These are phyloP conservation scores for Drosophila nasuta DNA, from an alignment of 1,140 invertebrate genomes.

Conservation along the genomic window DNA sequence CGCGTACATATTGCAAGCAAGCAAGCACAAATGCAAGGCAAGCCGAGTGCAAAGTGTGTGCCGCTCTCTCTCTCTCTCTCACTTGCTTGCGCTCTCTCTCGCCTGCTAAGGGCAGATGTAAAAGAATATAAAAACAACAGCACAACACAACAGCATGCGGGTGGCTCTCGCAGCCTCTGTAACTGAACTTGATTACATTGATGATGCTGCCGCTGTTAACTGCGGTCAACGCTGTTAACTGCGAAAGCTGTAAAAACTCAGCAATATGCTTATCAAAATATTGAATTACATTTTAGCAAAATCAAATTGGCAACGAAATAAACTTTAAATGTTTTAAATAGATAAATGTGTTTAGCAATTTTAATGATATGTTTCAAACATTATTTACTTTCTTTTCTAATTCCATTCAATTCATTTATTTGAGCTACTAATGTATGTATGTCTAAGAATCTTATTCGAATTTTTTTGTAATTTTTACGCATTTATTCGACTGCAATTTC, in stretches of 20 bases:
- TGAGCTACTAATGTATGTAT: too few species aligned
- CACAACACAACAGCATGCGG: slow-evolving; percentile 24
- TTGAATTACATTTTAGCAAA: too few species aligned
- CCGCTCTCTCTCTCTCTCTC: slow-evolving; percentile 10
- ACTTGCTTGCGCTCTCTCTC: not conserved
- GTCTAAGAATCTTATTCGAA: too few species aligned
- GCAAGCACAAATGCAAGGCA: not conserved
- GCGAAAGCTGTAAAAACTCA: not conserved
- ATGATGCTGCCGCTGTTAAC: slow-evolving; percentile 33
- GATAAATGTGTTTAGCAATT: too few species aligned
- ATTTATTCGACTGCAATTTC: not conserved
- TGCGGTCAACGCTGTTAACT: slow-evolving; percentile 27
- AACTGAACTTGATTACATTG: slow-evolving; percentile 37
- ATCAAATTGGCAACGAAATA: too few species aligned
- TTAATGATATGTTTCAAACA: too few species aligned
- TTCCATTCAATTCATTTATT: too few species aligned
- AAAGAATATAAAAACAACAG: not conserved
- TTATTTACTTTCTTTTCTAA: too few species aligned
- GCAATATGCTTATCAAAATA: not conserved
- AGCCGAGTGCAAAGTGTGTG: slow-evolving; percentile 4
- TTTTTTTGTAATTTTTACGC: not conserved
- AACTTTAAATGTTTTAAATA: too few species aligned
- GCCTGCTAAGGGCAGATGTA: slow-evolving; percentile 13
- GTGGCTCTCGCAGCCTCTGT: slow-evolving; percentile 47
- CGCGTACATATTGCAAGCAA: slow-evolving; percentile 1